Percentiles rank a stretch among this genome's conserved stretches.
phyloP scores from a whole-genome alignment of 2,888 invertebrate genomes.

The Euplexia lucipara region DNA sequence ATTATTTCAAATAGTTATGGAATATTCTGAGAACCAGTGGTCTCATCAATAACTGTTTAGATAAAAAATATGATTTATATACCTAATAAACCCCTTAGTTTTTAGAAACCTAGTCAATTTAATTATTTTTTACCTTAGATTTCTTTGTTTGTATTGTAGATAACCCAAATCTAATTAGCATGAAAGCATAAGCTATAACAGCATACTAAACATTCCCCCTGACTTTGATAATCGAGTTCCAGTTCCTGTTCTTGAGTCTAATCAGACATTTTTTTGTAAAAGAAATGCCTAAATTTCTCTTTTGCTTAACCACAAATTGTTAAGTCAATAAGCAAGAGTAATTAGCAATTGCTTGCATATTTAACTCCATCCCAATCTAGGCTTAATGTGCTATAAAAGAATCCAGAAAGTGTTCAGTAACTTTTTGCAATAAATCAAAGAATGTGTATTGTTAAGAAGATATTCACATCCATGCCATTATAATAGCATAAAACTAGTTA shows the following conservation, averaged over 20 bases:
- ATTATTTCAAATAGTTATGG: too few relatives aligned
- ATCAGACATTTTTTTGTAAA: too few relatives aligned
- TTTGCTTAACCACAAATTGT: neutral
- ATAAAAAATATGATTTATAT: too few relatives aligned
- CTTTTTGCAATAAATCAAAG: conserved; percentile 12
- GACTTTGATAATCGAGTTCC: neutral
- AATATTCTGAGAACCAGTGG: too few relatives aligned
- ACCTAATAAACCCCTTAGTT: too few relatives aligned
- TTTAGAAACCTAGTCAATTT: neutral
- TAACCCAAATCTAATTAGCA: neutral
- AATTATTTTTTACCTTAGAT: neutral
- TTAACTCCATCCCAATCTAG: neutral
- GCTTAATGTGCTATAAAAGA: conserved; percentile 7
- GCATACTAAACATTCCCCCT: neutral
- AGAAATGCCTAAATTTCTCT: neutral
- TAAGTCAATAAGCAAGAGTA: neutral
- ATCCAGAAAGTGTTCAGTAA: conserved; percentile 13
- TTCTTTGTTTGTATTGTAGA: conserved; percentile 1
- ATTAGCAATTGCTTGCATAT: neutral
- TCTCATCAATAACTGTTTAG: too few relatives aligned
- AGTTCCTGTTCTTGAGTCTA: too few relatives aligned
- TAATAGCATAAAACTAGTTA: conserved; percentile 43
- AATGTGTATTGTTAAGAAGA: conserved; percentile 38
- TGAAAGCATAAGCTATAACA: neutral
- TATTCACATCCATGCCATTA: conserved; percentile 50